A percentile compares a stretch with the other conserved stretches of the same genome.
These are phyloP conservation scores for Triplophysa siluroides DNA, from an alignment of 2,113 vertebrate species.

Conservation along the genomic window DNA sequence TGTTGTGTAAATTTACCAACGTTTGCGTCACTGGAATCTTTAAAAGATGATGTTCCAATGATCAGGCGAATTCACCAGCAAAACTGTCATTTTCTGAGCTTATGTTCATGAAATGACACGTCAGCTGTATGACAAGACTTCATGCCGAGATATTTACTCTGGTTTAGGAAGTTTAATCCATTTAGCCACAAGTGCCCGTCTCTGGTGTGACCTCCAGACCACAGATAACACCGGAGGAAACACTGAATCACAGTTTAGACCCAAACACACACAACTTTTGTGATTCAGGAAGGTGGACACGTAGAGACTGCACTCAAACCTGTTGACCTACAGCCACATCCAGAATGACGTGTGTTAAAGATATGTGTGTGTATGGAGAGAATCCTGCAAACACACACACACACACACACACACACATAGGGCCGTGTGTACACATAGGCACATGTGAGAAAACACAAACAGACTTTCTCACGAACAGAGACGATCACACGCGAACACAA, in stretches of 20 bases:
- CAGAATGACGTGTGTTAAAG: too few species aligned
- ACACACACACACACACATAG: neutral
- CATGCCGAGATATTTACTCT: neutral
- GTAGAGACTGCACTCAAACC: too few species aligned
- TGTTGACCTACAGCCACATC: too few species aligned
- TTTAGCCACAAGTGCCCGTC: neutral
- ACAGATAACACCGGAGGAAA: neutral
- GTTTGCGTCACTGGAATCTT: too few species aligned
- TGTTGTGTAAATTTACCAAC: too few species aligned
- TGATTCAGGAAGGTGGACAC: neutral
- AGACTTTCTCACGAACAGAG: neutral
- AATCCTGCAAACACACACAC: neutral
- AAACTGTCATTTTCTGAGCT: too few species aligned
- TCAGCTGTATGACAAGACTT: too few species aligned
- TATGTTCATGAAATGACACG: too few species aligned
- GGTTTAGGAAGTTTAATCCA: neutral
- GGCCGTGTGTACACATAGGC: constrained; percentile 6
- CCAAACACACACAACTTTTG: neutral
- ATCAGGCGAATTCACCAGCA: too few species aligned
- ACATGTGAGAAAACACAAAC: constrained; percentile 12
- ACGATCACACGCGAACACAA: neutral
- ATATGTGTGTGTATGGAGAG: neutral
- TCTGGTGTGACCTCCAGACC: neutral
- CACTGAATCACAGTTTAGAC: neutral
- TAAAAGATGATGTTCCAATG: too few species aligned